A percentile compares a stretch with the other conserved stretches of the same genome.
These are phyloP conservation scores for Mnemiopsis leidyi DNA, from an alignment of 37 sponge, comb jelly and placozoan genomes.

Conservation along the genomic window DNA sequence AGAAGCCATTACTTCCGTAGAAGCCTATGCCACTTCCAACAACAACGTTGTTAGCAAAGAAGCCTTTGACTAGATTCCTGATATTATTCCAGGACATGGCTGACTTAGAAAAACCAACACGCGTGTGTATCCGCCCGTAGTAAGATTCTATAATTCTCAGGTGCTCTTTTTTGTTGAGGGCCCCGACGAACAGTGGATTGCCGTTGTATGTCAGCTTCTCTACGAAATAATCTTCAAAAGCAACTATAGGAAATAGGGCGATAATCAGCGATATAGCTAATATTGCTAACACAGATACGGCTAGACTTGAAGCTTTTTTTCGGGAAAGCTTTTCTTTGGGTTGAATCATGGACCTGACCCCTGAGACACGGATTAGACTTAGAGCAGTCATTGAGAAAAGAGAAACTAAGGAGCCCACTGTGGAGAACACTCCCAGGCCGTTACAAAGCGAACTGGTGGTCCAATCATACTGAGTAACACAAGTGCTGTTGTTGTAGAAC, in stretches of 20 bases:
- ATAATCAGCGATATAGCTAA: background rate
- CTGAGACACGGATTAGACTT: background rate
- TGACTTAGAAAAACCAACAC: background rate
- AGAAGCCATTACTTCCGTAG: slow-evolving; percentile 32
- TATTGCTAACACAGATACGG: background rate
- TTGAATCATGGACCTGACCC: background rate
- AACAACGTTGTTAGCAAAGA: background rate
- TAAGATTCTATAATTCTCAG: background rate
- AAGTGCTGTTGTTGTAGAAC: background rate
- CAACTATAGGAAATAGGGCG: background rate
- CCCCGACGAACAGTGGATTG: background rate
- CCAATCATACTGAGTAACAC: slow-evolving; percentile 12
- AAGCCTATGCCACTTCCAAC: background rate
- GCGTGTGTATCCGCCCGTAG: too few relatives aligned
- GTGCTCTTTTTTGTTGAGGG: background rate
- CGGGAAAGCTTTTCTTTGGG: background rate
- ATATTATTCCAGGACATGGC: background rate
- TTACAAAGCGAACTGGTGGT: background rate
- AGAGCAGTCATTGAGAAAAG: slow-evolving; percentile 18
- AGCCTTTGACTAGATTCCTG: background rate
- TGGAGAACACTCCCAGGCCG: background rate
- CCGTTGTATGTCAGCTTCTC: background rate
- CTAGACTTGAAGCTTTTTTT: background rate
- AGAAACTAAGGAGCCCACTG: background rate
- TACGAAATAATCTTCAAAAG: slow-evolving; percentile 22